Evolutionary conservation across 2,797 vertebrate species (phyloP), one percentile per base, ranked within the genome.

Genomic region (Otolemur crassicaudatus): DNA sequence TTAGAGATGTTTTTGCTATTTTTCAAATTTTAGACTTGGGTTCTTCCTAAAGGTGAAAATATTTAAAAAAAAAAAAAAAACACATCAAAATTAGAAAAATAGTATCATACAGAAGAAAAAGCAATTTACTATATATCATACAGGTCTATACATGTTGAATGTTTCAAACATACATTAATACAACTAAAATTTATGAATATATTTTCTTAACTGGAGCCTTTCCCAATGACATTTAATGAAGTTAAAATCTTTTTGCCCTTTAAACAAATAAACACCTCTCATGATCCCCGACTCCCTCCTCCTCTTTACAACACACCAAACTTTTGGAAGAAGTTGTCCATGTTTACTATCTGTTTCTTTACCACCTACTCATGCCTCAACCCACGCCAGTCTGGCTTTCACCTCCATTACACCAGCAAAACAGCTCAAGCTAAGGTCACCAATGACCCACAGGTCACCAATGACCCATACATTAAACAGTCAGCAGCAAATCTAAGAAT

Each of bases 1-100:
- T 85, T 75, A 95, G 72, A 67, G 63, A 72, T 49, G 60, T 75
- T 67, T 91, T 70, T 60, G 3, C 9, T 53, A 93, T 87, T 96
- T 95, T 87, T 84, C 49, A 95, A 80, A 94, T 87, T 87, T 96
- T 20, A 86, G 29, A 75, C 77, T 87, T 69, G 85, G 29, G 37
- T 82, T 88, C 49, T 96, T 94, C 70, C 65, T 73, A 81, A 87
- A n/a, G 25, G 16, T 63, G 40, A 91, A n/a, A 88, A 82, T 2
- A 53, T 46, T 46, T 46, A 46, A 46, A 25, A 96, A 87, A 37
- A 37, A 87, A 37, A 37, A 40, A 43, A 43, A 43, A 43, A 43
- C 3, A 70, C 27, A 86, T 58, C 94, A 90, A 84, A 82, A 73
- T 88, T 19, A 89, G 43, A 81, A 69, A 29, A 92, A 40, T 34